Percentiles rank a stretch among this genome's conserved stretches.
Evolutionary conservation across 1,140 invertebrate species (phyloP).

Genomic region (Calephelis virginiensis): DNA sequence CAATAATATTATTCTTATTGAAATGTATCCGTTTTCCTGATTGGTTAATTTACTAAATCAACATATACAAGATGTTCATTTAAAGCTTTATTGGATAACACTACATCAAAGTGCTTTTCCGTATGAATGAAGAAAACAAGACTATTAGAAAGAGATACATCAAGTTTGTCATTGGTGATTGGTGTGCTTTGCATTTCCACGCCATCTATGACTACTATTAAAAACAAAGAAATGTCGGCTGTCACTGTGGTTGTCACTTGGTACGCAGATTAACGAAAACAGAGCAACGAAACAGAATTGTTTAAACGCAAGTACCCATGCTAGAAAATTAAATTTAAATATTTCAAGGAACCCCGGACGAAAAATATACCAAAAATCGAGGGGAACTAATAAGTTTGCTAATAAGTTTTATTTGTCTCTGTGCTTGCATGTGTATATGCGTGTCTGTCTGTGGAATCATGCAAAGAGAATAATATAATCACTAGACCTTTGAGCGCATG

Average conservation of each 20-base stretch:
- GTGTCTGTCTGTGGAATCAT: no score
- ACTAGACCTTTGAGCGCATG: no score
- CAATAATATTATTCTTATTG: slow-evolving; percentile 45
- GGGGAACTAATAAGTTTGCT: no score
- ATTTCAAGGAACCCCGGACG: no score
- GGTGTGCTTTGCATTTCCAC: not conserved
- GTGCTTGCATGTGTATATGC: no score
- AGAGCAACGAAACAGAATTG: no score
- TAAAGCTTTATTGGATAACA: slow-evolving; percentile 13
- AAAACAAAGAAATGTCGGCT: not conserved
- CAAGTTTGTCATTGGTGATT: slow-evolving; percentile 11
- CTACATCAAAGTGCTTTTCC: slow-evolving; percentile 24
- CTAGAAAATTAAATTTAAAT: no score
- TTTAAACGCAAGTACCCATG: no score
- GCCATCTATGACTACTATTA: not conserved
- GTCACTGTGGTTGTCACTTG: not conserved
- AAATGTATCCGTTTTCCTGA: slow-evolving; percentile 33
- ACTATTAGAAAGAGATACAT: slow-evolving; percentile 18
- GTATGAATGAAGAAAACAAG: slow-evolving; percentile 28
- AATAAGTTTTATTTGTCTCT: no score
- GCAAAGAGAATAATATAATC: no score
- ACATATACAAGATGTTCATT: slow-evolving; percentile 26
- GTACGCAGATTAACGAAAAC: no score
- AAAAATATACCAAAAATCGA: no score
- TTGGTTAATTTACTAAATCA: slow-evolving; percentile 43